Conservation (phyloP, 2,113 vertebrate genomes). For the Tauraco erythrolophus region DNA sequence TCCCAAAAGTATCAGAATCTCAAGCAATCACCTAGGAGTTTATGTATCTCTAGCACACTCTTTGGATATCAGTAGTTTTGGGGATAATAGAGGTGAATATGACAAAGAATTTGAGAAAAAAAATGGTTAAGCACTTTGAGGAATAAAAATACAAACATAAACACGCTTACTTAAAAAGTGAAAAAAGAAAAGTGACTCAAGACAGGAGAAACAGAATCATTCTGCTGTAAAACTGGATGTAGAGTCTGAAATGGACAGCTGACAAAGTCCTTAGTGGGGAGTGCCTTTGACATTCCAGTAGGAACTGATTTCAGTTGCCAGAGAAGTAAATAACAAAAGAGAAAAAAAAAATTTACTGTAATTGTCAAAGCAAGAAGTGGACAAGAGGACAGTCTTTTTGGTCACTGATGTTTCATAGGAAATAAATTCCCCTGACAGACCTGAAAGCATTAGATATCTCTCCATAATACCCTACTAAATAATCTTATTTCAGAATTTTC, state of each 20-base stretch:
- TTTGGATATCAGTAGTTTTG: not conserved
- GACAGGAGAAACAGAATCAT: not conserved
- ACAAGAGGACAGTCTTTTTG: not conserved
- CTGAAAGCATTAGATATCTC: not conserved
- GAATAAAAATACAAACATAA: not conserved
- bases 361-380: not conserved
- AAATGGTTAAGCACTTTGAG: not conserved
- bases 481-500: not conserved
- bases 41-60: not conserved
- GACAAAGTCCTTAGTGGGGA: not conserved
- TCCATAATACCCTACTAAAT: not conserved
- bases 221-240: not conserved
- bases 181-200: not conserved
- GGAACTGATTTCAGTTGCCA: not conserved
- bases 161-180: not conserved
- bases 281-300: not conserved
- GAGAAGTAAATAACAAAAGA: not conserved
- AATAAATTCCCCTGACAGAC: not conserved
- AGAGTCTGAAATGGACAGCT: not conserved
- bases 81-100: not conserved
- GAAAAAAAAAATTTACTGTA: not conserved
- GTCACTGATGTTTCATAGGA: accelerated
- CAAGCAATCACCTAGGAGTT: not conserved
- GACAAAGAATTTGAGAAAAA: not conserved
- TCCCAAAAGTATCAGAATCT: not conserved